Base-by-base conservation (phyloP, 2,113 vertebrate species). In the Dolichotis patagonum region DNA sequence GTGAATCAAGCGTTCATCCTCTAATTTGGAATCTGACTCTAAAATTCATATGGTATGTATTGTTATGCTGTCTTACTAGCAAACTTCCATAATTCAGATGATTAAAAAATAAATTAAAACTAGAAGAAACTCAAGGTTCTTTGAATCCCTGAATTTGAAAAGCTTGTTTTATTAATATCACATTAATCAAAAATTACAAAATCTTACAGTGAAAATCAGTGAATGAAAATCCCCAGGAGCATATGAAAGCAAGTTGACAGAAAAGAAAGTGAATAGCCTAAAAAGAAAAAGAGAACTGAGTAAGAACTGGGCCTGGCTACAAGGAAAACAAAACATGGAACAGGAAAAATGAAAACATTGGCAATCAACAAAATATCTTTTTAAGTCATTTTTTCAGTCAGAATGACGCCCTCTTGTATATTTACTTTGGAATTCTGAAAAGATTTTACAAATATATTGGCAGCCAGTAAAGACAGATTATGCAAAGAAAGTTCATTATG, bases 61-160 rank as follows among this genome's bases (percentile, higher is more conserved):
- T 75, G 4, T 88, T 19, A 77, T 24, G n/a, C 56, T 84, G 8
- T 28, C 32, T 90, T 41, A 0, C 28, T 95, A 71, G 38, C 56
- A 85, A 95, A 82, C 10, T 49, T 96, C 91, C 43, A 6, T 49
- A 82, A 88, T 95, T 60, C 38, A 88, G 30, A 62, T 52, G 35
- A 41, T 75, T 90, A 63, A 78, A 92, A 71, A 52, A 65, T 46
- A 60, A 85, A 54, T 28, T 52, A 75, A 94, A 63, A 85, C 2
- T 54, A 30, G 38, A 26, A 56, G 26, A 7, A 71, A 71, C 4
- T 90, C 41, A 90, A 83, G 92, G 3, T 1, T 83, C 75, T 81
- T 95, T 82, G 22, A 78, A 82, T n/a, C 62, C 14, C 56, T 85
- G 58, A 93, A 2, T 32, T 88, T 73, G 62, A 85, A 65, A 9